phyloP scores from a whole-genome alignment of 2,797 vertebrate genomes.

The Enteromius argenteus region DNA sequence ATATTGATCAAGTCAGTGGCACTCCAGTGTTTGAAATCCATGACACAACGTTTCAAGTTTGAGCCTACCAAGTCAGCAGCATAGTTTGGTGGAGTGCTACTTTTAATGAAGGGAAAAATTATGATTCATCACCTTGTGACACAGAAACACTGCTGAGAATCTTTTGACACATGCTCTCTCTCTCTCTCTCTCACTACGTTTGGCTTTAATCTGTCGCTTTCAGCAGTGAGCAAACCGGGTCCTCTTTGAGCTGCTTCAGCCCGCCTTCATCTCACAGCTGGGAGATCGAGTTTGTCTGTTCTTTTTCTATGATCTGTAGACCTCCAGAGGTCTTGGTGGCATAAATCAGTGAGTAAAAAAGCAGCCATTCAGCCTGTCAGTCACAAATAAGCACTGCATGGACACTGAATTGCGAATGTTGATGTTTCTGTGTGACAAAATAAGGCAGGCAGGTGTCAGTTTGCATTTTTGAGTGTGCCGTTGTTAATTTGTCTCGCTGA shows the following conservation, averaged over 20 bases:
- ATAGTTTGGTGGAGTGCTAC: constrained; percentile 59
- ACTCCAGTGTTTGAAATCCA: constrained; percentile 18
- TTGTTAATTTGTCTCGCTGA: constrained; percentile 13
- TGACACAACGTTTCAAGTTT: constrained; percentile 40
- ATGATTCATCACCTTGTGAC: constrained; percentile 70
- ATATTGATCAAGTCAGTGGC: constrained; percentile 39
- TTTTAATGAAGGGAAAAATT: constrained; percentile 74
- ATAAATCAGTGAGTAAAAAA: constrained; percentile 31
- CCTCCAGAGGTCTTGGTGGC: constrained; percentile 28
- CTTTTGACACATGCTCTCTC: constrained; percentile 40
- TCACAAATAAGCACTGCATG: constrained; percentile 32
- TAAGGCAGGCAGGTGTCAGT: not conserved
- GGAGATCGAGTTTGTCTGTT: constrained; percentile 36
- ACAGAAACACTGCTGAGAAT: constrained; percentile 66
- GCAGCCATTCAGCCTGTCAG: constrained; percentile 24
- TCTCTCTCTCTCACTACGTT: constrained; percentile 28
- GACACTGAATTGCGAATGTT: constrained; percentile 15
- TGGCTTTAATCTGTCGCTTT: constrained; percentile 56
- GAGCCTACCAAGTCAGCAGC: constrained; percentile 57
- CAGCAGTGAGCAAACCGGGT: constrained; percentile 26
- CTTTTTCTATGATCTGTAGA: not conserved
- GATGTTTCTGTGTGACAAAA: constrained; percentile 43
- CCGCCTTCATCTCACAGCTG: constrained; percentile 45
- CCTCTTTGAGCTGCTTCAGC: constrained; percentile 35
- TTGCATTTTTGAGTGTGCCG: not conserved